Evolutionary conservation across 2,113 vertebrate species (phyloP), one percentile per base, ranked within the genome.

Genomic region (Sinocyclocheilus maitianheensis): DNA sequence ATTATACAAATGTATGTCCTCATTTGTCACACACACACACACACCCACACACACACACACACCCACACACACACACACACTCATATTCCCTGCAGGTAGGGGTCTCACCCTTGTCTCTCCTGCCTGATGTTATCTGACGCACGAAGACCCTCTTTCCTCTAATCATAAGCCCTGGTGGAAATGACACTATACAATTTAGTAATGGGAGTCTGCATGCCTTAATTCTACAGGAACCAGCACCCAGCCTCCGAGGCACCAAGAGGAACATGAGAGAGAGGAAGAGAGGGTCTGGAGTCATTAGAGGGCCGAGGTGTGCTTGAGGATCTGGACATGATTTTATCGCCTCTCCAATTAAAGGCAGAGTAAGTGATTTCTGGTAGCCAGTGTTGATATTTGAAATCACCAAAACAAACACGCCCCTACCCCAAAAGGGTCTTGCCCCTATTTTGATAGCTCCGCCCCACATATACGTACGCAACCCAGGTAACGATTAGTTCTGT

Each of bases 211-310:
- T 83, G 83, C 71, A 90, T 91, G 55, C 84, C 91, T 92, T 91
- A 90, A 90, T 91, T 91, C 93, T 91, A 74, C 77, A 58, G 81
- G 60, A 67, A 63, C 69, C 34, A 53, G 65, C 46, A 81, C 85
- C 81, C 34, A 85, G 82, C 62, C 63, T 69, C 14, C 43, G 13
- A 62, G 46, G 46, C 76, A 72, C 20, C 24, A 14, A 67, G 26
- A 24, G 82, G 85, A 37, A 58, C 77, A 43, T 84, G 46, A 89
- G 43, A 75, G 30, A 65, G 34, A 20, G 51, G 37, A 12, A 48
- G 46, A 48, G 46, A 48, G 10, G 46, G 40, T 94, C 89, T 93
- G 89, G 93, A 93, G 92, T 95, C 93, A 94, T 95, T 95, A 94
- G 91, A 91, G 86, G 78, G 89, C 91, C 91, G 85, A 93, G 91